phyloP scores from a whole-genome alignment of 1,140 invertebrate species.

The Bombus impatiens region DNA sequence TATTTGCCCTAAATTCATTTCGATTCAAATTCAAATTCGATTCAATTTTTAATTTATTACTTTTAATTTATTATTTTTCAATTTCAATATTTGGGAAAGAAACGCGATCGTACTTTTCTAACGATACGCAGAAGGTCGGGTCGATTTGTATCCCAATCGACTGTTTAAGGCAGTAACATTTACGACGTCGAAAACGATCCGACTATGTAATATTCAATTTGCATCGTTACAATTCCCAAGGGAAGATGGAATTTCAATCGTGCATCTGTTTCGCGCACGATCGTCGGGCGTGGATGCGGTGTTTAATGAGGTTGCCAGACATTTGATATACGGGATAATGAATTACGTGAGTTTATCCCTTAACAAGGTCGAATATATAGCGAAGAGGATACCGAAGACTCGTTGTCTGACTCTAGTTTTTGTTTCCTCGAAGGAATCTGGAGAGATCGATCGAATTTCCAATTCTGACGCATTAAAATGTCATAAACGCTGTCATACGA shows the following conservation, averaged over 20 bases:
- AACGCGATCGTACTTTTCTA: too few relatives aligned
- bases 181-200: too few relatives aligned
- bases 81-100: too few relatives aligned
- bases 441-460: background rate
- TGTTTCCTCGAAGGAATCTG: background rate
- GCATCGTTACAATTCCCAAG: background rate
- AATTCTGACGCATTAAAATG: background rate
- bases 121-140: too few relatives aligned
- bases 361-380: background rate
- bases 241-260: background rate
- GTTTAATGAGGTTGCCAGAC: background rate
- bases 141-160: background rate
- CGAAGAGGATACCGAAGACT: background rate
- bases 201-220: background rate
- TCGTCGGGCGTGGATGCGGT: background rate
- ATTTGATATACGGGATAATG: background rate
- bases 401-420: background rate
- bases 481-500: background rate
- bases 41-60: background rate
- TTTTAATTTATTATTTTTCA: too few relatives aligned
- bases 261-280: background rate
- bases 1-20: too few relatives aligned
- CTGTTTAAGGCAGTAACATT: background rate
- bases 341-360: slow-evolving; percentile 23
- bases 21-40: too few relatives aligned